phyloP scores from a whole-genome alignment of 2,797 vertebrate genomes.

The Ctenochaetus hawaiiensis region DNA sequence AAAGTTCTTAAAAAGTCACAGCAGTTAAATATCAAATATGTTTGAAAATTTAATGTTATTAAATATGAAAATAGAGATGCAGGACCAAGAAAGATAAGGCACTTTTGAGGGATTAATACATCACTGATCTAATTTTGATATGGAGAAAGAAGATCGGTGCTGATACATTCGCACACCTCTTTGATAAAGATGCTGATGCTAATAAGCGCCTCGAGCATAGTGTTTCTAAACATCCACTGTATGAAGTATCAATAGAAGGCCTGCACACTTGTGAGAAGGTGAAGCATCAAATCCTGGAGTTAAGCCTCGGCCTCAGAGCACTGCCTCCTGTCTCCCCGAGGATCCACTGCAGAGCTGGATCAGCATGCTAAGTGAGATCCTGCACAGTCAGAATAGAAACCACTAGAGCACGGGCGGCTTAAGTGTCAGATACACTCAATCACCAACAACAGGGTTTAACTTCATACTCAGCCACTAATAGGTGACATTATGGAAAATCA shows the following conservation, averaged over 20 bases:
- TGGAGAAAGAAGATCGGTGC: conserved; percentile 17
- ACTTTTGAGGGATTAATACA: conserved; percentile 17
- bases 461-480: conserved; percentile 19
- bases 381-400: conserved; percentile 46
- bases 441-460: conserved; percentile 22
- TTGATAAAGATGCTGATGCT: conserved; percentile 25
- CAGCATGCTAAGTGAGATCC: conserved; percentile 55
- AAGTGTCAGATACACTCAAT: conserved; percentile 27
- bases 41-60: not conserved
- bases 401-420: conserved; percentile 25
- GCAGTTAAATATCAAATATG: conserved; percentile 10
- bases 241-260: conserved; percentile 36
- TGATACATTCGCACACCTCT: conserved; percentile 6
- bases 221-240: conserved; percentile 32
- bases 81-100: conserved; percentile 7
- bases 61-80: conserved; percentile 1
- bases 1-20: not conserved
- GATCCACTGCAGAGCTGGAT: conserved; percentile 48
- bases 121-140: conserved; percentile 32
- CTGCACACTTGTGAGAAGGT: conserved; percentile 41
- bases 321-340: conserved; percentile 29
- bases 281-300: conserved; percentile 56
- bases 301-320: conserved; percentile 54
- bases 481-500: not conserved
- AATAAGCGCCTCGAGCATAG: conserved; percentile 30